Evolutionary conservation across 2,888 invertebrate genomes (phyloP).

Genomic region (Idaea dimidiata): DNA sequence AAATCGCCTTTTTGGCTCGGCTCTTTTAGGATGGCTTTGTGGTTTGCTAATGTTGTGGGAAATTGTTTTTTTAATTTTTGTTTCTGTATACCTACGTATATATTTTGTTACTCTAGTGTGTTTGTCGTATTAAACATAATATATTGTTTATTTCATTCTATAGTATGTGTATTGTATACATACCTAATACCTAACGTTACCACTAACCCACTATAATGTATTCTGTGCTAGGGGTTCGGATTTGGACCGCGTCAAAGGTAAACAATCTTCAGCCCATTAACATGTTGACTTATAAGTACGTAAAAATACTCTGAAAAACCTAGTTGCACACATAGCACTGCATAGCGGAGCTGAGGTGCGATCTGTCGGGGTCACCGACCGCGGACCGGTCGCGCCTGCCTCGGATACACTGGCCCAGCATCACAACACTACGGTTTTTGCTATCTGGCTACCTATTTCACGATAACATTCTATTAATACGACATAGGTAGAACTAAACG

Average conservation of each 20-base stretch:
- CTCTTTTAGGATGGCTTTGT: too few species aligned
- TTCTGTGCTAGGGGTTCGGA: background rate
- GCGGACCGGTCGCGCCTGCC: conserved; percentile 61
- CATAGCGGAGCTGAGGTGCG: conserved; percentile 50
- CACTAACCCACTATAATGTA: too few species aligned
- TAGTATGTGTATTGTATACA: too few species aligned
- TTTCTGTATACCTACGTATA: too few species aligned
- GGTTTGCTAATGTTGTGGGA: too few species aligned
- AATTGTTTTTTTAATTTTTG: too few species aligned
- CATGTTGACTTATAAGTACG: conserved; percentile 46
- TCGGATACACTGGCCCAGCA: conserved; percentile 20
- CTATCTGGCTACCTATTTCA: conserved; percentile 31
- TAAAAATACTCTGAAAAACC: conserved; percentile 48
- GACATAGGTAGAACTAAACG: background rate
- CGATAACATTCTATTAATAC: conserved; percentile 3
- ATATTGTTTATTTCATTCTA: too few species aligned
- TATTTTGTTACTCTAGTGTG: too few species aligned
- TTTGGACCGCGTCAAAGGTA: conserved; percentile 13
- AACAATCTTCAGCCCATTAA: conserved; percentile 24
- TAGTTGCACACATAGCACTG: conserved; percentile 54
- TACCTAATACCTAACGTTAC: too few species aligned
- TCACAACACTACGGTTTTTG: conserved; percentile 46
- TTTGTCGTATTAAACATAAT: too few species aligned
- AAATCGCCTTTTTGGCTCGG: too few species aligned
- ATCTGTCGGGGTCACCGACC: conserved; percentile 61